phyloP scores from a whole-genome alignment of 2,797 vertebrate species.

The Premnoplex brunnescens region DNA sequence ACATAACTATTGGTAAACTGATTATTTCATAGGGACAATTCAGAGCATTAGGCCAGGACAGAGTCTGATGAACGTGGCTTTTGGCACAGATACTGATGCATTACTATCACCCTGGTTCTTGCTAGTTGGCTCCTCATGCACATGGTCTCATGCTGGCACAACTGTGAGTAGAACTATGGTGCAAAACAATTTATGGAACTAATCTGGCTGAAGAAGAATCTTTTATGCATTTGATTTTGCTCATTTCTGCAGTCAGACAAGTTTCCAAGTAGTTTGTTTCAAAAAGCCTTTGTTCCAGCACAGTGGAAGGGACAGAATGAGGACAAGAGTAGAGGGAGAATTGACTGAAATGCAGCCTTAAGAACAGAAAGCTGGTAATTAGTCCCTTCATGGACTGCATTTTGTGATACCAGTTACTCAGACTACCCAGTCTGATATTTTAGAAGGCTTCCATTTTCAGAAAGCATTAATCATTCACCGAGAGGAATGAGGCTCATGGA shows the following conservation, averaged over 20 bases:
- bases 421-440: background rate
- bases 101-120: background rate
- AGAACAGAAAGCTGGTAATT: background rate
- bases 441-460: background rate
- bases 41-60: background rate
- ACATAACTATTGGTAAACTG: background rate
- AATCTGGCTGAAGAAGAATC: background rate
- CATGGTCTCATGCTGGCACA: background rate
- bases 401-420: background rate
- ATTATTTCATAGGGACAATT: background rate
- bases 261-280: background rate
- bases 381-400: background rate
- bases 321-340: background rate
- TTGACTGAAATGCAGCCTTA: background rate
- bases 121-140: background rate
- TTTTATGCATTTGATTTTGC: background rate
- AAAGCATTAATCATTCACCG: background rate
- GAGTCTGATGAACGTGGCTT: background rate
- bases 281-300: background rate
- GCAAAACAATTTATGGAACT: background rate
- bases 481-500: background rate
- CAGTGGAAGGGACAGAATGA: background rate
- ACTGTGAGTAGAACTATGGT: background rate
- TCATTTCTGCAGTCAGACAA: background rate
- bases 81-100: background rate